Conservation (phyloP, 2,113 vertebrate species). For the Cygnus atratus region DNA sequence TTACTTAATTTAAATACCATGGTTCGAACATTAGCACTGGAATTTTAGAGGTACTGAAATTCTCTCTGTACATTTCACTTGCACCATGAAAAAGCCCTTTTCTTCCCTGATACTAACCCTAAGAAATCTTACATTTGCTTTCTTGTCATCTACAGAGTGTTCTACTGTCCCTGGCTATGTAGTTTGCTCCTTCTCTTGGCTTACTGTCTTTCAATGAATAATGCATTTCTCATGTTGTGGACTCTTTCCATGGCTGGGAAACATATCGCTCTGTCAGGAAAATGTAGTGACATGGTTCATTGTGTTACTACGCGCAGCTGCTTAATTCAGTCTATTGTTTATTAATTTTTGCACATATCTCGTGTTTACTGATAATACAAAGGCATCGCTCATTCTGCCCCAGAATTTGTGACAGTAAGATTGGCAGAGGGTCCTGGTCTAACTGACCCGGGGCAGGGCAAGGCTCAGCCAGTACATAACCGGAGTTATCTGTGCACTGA, state of each 20-base stretch:
- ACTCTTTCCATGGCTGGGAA: not conserved
- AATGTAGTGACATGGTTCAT: not conserved
- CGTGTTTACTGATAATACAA: not conserved
- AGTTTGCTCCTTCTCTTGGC: not conserved
- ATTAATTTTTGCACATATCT: not conserved
- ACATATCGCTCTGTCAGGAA: not conserved
- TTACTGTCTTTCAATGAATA: not conserved
- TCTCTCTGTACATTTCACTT: not conserved
- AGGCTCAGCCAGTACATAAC: not conserved
- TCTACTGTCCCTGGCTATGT: not conserved
- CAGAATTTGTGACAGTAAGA: not conserved
- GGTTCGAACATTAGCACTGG: not conserved
- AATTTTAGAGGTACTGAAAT: not conserved
- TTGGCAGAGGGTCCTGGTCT: not conserved
- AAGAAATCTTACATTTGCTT: not conserved
- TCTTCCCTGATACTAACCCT: not conserved
- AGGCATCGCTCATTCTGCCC: not conserved
- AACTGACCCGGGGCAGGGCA: accelerated
- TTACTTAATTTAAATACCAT: not conserved
- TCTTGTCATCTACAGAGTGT: not conserved
- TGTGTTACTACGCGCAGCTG: not conserved
- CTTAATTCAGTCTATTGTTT: not conserved
- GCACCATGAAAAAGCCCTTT: not conserved
- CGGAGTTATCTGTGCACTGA: not conserved
- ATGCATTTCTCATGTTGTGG: not conserved